Evolutionary conservation across 2,797 vertebrate species (phyloP).

Genomic region (Chaetodon trifasciatus): DNA sequence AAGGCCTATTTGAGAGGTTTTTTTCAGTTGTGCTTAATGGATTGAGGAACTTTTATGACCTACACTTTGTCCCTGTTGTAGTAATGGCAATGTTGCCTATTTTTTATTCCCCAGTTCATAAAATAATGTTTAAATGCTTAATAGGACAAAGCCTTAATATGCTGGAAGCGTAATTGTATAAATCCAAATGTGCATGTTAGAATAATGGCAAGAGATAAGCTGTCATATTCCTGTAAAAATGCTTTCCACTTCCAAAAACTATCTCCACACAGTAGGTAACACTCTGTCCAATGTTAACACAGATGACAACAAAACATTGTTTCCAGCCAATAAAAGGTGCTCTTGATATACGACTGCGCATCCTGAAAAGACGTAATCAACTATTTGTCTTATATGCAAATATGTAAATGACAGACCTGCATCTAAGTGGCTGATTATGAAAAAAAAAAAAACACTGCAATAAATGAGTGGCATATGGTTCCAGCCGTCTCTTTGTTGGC

Average conservation of each 20-base stretch:
- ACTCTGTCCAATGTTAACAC: neutral
- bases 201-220: constrained; percentile 8
- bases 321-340: constrained; percentile 13
- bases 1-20: constrained; percentile 63
- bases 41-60: constrained; percentile 74
- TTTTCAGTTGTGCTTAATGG: constrained; percentile 66
- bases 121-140: constrained; percentile 58
- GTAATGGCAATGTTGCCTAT: constrained; percentile 46
- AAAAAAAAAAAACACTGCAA: constrained; percentile 53
- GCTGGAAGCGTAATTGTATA: neutral
- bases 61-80: constrained; percentile 63
- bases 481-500: constrained; percentile 78
- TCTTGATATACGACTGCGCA: constrained; percentile 49
- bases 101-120: constrained; percentile 61
- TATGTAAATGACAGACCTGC: constrained; percentile 79
- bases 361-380: constrained; percentile 52
- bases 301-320: constrained; percentile 9
- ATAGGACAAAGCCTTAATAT: constrained; percentile 27
- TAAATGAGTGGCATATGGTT: constrained; percentile 84
- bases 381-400: constrained; percentile 75
- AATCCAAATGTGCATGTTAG: constrained; percentile 12
- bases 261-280: constrained; percentile 18
- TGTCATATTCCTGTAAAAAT: constrained; percentile 8
- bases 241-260: constrained; percentile 18
- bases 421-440: constrained; percentile 71